Evolutionary conservation across 2,113 vertebrate genomes (phyloP).

Genomic region (Prunella fulvescens): DNA sequence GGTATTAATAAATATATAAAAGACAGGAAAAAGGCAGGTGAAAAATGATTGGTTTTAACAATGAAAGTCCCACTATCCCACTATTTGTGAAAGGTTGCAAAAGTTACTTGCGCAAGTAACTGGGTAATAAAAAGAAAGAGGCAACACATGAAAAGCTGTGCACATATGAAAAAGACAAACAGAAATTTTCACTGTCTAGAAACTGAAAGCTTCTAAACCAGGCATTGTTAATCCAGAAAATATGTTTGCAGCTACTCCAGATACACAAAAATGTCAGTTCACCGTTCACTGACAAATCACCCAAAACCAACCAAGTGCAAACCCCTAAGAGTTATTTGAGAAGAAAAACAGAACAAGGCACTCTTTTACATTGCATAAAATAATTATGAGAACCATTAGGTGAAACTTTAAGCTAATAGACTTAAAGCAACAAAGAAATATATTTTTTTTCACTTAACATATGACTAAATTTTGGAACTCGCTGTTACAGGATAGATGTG

Average conservation of each 20-base stretch:
- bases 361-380: not conserved
- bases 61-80: not conserved
- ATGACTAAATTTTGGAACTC: not conserved
- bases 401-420: not conserved
- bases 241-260: not conserved
- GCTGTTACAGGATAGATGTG: not conserved
- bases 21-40: not conserved
- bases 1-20: not conserved
- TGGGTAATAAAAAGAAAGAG: not conserved
- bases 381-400: not conserved
- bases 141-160: not conserved
- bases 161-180: not conserved
- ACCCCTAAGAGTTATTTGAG: accelerated
- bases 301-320: not conserved
- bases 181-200: not conserved
- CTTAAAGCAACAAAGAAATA: not conserved
- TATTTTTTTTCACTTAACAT: accelerated
- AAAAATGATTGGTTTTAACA: not conserved
- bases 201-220: not conserved
- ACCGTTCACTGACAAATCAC: not conserved
- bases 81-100: not conserved
- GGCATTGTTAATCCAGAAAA: not conserved
- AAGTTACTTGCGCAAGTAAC: not conserved
- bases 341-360: not conserved
- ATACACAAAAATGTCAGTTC: not conserved